Conservation (phyloP, 2,797 vertebrate species). For the Rhabdomys pumilio region DNA sequence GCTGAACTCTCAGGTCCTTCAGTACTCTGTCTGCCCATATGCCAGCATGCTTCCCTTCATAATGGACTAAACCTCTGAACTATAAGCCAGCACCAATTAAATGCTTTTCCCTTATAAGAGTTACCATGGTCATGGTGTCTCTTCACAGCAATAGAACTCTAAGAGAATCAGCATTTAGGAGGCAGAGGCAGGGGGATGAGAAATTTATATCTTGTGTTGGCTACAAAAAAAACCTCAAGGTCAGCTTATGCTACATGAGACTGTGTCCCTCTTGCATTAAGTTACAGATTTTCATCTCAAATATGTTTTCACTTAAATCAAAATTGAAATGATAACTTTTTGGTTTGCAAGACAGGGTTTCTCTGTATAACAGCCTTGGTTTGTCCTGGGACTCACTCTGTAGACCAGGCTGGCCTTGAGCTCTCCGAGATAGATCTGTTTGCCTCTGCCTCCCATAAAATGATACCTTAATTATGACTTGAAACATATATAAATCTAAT, state of each 20-base stretch:
- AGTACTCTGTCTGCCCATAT: not conserved
- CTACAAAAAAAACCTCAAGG: not conserved
- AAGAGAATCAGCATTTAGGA: not conserved
- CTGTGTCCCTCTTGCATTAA: not conserved
- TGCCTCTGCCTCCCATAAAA: not conserved
- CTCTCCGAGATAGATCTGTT: not conserved
- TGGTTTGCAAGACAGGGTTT: not conserved
- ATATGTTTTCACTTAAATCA: slow-evolving; percentile 61
- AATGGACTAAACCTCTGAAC: not conserved
- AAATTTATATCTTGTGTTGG: not conserved
- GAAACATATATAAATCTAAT: slow-evolving; percentile 36
- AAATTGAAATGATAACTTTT: slow-evolving; percentile 45
- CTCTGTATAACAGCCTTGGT: not conserved
- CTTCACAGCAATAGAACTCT: not conserved
- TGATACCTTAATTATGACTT: slow-evolving; percentile 35
- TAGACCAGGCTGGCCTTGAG: not conserved
- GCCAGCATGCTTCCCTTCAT: not conserved
- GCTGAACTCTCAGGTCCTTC: not conserved
- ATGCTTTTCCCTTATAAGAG: not conserved
- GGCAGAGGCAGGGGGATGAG: not conserved
- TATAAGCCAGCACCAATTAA: not conserved
- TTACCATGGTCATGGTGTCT: not conserved
- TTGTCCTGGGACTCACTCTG: not conserved
- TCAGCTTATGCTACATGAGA: not conserved
- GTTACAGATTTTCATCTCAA: not conserved